Conservation (phyloP, 1,140 invertebrate species). For the Pseudomyrmex sp. region DNA sequence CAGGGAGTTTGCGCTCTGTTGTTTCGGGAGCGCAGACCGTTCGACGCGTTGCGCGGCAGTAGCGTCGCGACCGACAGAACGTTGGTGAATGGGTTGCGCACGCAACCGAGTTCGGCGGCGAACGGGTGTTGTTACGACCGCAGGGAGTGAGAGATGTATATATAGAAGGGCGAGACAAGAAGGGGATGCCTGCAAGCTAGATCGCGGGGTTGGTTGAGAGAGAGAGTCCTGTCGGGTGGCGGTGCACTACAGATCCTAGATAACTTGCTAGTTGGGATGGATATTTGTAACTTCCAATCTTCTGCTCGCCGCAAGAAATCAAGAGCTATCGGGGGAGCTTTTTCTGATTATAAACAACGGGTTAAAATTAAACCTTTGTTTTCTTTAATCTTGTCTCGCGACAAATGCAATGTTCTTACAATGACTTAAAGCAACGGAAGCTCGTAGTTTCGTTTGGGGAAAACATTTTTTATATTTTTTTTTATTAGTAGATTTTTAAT, state of each 20-base stretch:
- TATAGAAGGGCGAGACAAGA: background rate
- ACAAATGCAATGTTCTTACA: background rate
- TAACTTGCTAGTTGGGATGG: conserved; percentile 45
- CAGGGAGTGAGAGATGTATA: background rate
- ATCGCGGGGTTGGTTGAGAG: conserved; percentile 8
- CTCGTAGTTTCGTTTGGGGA: no score
- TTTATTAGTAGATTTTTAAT: no score
- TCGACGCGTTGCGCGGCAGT: conserved; percentile 41
- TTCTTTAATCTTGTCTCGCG: background rate
- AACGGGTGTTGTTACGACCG: conserved; percentile 64
- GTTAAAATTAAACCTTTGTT: background rate
- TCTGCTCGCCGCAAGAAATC: background rate
- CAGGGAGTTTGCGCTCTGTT: conserved; percentile 63
- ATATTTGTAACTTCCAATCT: conserved; percentile 49
- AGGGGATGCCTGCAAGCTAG: conserved; percentile 31
- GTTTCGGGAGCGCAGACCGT: conserved; percentile 63
- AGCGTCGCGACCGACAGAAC: conserved; percentile 18
- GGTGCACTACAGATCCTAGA: conserved; percentile 25
- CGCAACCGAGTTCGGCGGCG: conserved; percentile 59
- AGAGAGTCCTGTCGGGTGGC: conserved; percentile 16
- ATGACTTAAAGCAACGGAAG: no score
- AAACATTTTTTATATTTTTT: no score
- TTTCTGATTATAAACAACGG: background rate
- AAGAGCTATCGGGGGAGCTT: no score
- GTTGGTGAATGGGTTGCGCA: conserved; percentile 55